Base-by-base conservation (phyloP, 2,797 vertebrate species). In the Onychomys leucogaster region DNA sequence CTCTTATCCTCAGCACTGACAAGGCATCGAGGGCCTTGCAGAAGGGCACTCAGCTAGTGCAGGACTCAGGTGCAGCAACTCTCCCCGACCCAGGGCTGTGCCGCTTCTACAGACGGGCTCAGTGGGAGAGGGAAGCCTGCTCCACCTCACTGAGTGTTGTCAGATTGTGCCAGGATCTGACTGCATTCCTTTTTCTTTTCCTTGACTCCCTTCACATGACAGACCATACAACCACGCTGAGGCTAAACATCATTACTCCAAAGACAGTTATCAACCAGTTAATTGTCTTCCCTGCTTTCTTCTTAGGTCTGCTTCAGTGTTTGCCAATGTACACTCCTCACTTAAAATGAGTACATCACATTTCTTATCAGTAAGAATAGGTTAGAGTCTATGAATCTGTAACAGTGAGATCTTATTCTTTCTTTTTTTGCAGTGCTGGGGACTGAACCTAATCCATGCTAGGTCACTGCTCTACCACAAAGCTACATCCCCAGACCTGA, bases 291-390 rank as follows among this genome's bases (percentile, higher is more conserved):
- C 67, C 49, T 80, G 41, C 83, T 87, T 16, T 80, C 32, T 69
- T 69, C n/a, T 96, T 80, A 61, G 88, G 43, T 32, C 61, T 81
- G 19, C 32, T 89, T 96, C 71, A 94, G 57, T 55, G 19, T 73
- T 76, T 82, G 13, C 61, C 19, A 95, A 2, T 41, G 87, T 32
- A 84, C 27, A 73, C 32, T 61, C 5, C 59, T 82, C 57, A 89
- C 41, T 80, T 76, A 41, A 90, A 92, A 63, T n/a, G 61, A 27
- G 23, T 43, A 55, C 65, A 87, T 63, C 4, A 71, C 17, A 92
- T 85, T 89, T 95, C 67, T 86, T 92, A 89, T 90, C 59, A 73
- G 5, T 93, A 95, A 93, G 43, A 97, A 90, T 23, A 92, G 25
- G 46, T 49, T 89, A 93, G 55, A 86, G 89, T 80, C 73, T 83